phyloP scores from a whole-genome alignment of 2,888 invertebrate genomes.

The Geotrupes spiniger region DNA sequence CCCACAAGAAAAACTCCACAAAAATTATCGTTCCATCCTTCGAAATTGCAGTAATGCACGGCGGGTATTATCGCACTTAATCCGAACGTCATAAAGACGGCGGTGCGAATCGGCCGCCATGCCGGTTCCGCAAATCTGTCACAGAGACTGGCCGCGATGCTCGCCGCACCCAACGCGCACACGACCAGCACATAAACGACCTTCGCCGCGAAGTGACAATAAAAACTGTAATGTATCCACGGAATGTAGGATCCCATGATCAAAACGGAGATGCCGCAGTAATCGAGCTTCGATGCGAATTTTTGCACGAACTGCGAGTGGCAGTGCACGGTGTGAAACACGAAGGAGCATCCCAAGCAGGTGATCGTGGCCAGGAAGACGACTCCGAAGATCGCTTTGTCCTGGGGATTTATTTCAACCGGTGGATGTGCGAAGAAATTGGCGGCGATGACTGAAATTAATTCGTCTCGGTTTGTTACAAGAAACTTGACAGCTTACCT shows the following conservation, averaged over 20 bases:
- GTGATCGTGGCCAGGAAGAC: slow-evolving; percentile 97
- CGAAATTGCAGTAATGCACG: slow-evolving; percentile 91
- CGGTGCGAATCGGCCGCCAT: slow-evolving; percentile 88
- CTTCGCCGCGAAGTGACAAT: slow-evolving; percentile 95
- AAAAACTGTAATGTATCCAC: slow-evolving; percentile 99
- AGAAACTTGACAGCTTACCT: slow-evolving; percentile 43
- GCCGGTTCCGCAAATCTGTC: slow-evolving; percentile 95
- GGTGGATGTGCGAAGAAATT: slow-evolving; percentile 91
- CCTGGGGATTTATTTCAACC: slow-evolving; percentile 85
- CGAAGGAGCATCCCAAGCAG: slow-evolving; percentile 94
- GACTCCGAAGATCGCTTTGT: slow-evolving; percentile 91
- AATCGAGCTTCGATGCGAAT: slow-evolving; percentile 98
- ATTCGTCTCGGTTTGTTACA: not conserved
- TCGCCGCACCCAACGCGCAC: slow-evolving; percentile 84
- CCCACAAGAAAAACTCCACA: slow-evolving; percentile 55
- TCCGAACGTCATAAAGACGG: slow-evolving; percentile 96
- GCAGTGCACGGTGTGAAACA: slow-evolving; percentile 97
- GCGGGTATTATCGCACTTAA: slow-evolving; percentile 96
- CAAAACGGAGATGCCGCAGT: slow-evolving; percentile 96
- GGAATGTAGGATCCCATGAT: slow-evolving; percentile 99
- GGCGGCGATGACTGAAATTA: slow-evolving; percentile 57
- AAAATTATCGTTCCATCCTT: slow-evolving; percentile 92
- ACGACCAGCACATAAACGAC: slow-evolving; percentile 83
- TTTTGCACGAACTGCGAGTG: slow-evolving; percentile 97
- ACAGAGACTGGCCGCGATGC: slow-evolving; percentile 90